Evolutionary conservation across 2,113 vertebrate genomes (phyloP).

Genomic region (Pterocles burchelli): DNA sequence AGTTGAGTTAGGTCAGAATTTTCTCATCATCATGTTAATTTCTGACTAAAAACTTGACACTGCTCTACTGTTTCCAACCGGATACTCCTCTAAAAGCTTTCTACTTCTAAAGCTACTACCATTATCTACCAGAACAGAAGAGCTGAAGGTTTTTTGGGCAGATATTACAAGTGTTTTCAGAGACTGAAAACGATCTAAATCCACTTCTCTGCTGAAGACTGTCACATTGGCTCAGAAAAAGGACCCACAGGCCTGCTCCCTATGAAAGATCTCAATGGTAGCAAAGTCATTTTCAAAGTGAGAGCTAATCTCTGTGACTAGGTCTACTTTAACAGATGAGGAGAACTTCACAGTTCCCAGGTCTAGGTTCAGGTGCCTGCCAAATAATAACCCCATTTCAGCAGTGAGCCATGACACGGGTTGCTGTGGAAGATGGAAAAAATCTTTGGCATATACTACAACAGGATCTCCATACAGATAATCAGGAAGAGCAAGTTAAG

Average conservation of each 20-base stretch:
- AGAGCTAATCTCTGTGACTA: neutral
- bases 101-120: neutral
- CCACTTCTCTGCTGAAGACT: neutral
- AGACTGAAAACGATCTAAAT: neutral
- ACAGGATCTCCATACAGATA: neutral
- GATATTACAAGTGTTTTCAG: neutral
- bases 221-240: neutral
- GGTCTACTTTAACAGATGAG: neutral
- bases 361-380: neutral
- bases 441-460: neutral
- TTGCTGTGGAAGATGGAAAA: neutral
- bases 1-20: neutral
- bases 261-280: neutral
- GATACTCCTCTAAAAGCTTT: neutral
- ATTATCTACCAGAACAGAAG: neutral
- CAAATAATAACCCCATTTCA: neutral
- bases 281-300: neutral
- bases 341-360: neutral
- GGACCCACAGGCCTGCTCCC: neutral
- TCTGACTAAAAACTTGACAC: neutral
- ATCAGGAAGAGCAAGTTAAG: neutral
- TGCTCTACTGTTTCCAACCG: neutral
- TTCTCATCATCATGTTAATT: neutral
- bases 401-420: neutral
- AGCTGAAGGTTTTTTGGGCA: neutral